Base-by-base conservation (phyloP, 1,140 invertebrate genomes). In the honey bee (Apis mellifera) region DNA sequence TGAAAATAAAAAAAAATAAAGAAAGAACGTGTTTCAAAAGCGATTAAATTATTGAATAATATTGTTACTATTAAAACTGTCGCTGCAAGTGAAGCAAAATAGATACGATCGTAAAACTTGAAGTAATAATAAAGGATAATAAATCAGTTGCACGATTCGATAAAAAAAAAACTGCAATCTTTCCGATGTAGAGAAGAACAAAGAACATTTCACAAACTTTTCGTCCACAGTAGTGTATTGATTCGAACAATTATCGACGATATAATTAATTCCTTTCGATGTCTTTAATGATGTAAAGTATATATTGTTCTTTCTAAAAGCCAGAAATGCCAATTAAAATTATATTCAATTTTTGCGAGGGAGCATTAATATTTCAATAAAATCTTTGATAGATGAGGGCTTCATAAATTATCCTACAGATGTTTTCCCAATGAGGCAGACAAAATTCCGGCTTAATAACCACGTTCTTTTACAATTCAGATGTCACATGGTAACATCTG, bases 381-480 rank as follows among this genome's bases (percentile, higher is more conserved):
- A 42, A 57, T 48, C 21, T 15, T 66, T 50, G n/a, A 9, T 21
- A 42, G n/a, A 54, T 42, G 23, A 15, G 5, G 9, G 21, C 1
- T 32, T 79, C 13, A 59, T 42, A 59, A 74, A 78, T 85, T 85
- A 70, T 50, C 13, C 26, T 19, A 26, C 17, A 17, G 21, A 19
- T 23, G 66, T 21, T 17, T 7, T 21, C 9, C 21, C 32, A 21
- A 5, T n/a, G 21, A 21, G 15, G 48, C 32, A 57, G 55, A 62
- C 54, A 48, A 71, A 48, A 85, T 71, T 80, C 75, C 64, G 52
- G 82, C 86, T 91, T 92, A 92, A 90, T 92, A 93, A 93, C 88
- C 71, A 84, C 48, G 79, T 84, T 72, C 87, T 91, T 76, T 92
- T 92, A 90, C 87, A 92, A 92, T 93, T 90, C 91, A 93, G 92